Percentiles rank a stretch among this genome's conserved stretches.
phyloP scores from a whole-genome alignment of 2,113 vertebrate species.

The Hippocampus zosterae region DNA sequence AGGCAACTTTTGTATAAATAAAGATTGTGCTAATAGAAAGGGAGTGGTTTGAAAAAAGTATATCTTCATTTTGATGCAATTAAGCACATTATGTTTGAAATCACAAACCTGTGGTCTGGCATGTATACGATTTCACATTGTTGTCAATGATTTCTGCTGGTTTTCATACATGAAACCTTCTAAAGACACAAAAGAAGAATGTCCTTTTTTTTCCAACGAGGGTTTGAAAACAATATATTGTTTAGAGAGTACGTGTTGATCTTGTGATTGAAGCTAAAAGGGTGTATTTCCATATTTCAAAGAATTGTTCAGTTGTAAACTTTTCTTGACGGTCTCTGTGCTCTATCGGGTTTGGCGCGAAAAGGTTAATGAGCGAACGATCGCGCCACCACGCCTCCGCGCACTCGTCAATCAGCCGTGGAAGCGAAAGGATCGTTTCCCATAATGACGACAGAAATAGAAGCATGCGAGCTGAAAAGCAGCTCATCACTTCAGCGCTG shows the following conservation, averaged over 20 bases:
- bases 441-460: slow-evolving; percentile 26
- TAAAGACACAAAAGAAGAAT: not conserved
- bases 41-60: no score
- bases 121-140: no score
- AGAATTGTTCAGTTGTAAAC: not conserved
- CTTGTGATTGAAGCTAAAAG: not conserved
- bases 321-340: not conserved
- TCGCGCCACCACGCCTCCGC: not conserved
- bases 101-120: no score
- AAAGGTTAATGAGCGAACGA: slow-evolving; percentile 34
- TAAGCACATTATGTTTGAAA: no score
- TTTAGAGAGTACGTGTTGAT: not conserved
- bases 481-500: slow-evolving; percentile 19
- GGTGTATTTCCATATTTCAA: not conserved
- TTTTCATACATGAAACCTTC: no score
- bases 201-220: not conserved
- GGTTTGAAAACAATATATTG: not conserved
- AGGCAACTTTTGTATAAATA: no score
- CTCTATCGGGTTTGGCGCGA: not conserved
- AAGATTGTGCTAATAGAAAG: no score
- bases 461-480: slow-evolving; percentile 14
- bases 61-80: no score
- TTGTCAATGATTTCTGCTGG: no score
- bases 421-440: slow-evolving; percentile 8
- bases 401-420: not conserved